Base-by-base conservation (phyloP, 2,113 vertebrate species). In the Plectropomus leopardus region DNA sequence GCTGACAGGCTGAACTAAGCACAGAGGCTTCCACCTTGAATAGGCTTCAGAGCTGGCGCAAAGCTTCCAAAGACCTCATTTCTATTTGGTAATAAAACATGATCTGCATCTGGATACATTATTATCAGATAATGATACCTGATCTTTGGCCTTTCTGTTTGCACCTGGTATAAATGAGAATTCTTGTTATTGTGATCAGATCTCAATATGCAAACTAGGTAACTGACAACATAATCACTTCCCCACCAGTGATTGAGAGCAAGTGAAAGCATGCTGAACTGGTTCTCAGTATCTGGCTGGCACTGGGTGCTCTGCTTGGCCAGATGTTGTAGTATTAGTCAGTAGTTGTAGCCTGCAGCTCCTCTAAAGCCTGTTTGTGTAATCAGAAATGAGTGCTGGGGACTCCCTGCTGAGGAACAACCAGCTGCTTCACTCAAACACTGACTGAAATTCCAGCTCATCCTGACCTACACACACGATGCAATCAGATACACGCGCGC, bases 311-410 rank as follows among this genome's bases (percentile, higher is more conserved):
- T 34, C 30, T 23, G 15, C 54, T 40, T 5, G 45, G 34, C 32
- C 76, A 83, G 67, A 80, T 87, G 85, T 75, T 64, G 60, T 28
- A 64, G 66, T 53, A 47, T 76, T 76, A 83, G 67, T n/a, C 44
- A 42, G 0, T 14, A 24, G 23, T 1, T 74, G 36, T 26, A 17
- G 23, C 21, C 55, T 64, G 63, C 10, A 50, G 69, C 48, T 15
- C 40, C 47, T 66, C 55, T 26, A 66, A 71, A 51, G 21, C 58
- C 83, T 6, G 13, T 55, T 23, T 59, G 61, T 42, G 80, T 51
- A 64, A 72, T 76, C 67, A 63, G 32, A 60, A 70, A 54, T 13
- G 10, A 63, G 40, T 23, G 14, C 4, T 68, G 19, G 9, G 10
- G 73, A 68, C 54, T 40, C 45, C 53, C 53, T 24, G 40, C 51